Percentiles rank a stretch among this genome's conserved stretches.
phyloP scores from a whole-genome alignment of 53 echinoderm and acorn worm species.

The Patiria pectinifera region DNA sequence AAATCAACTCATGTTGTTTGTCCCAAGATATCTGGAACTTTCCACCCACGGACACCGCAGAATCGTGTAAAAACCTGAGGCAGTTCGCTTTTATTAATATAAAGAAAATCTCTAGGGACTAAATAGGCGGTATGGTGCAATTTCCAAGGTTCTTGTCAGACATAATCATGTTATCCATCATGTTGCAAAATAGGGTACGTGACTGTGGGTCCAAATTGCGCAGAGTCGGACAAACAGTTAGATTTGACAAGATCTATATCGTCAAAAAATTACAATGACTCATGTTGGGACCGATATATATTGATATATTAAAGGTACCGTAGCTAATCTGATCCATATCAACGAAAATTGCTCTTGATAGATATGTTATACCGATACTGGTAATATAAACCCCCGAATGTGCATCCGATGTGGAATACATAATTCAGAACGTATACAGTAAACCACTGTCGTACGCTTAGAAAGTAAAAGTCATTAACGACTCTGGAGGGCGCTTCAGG shows the following conservation, averaged over 20 bases:
- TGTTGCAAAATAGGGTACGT: not conserved
- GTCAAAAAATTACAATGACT: no score
- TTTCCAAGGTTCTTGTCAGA: not conserved
- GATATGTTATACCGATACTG: no score
- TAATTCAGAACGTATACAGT: not conserved
- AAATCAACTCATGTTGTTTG: not conserved
- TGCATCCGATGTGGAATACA: not conserved
- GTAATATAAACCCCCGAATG: not conserved
- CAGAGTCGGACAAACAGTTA: no score
- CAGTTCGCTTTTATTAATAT: not conserved
- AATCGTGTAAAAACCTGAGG: not conserved
- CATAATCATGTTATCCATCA: not conserved
- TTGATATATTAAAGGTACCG: no score
- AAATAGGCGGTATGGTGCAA: not conserved
- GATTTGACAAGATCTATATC: no score
- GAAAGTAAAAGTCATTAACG: not conserved
- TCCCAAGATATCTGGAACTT: not conserved
- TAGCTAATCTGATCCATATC: no score
- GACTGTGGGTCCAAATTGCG: not conserved
- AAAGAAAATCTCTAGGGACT: not conserved
- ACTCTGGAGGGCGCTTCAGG: constrained; percentile 9
- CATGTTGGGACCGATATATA: no score
- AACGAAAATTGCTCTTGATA: no score
- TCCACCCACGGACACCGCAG: not conserved
- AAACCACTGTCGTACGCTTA: not conserved